A percentile compares a stretch with the other conserved stretches of the same genome.
Evolutionary conservation across 2,113 vertebrate species (phyloP).

Genomic region (Nyctibius bracteatus): DNA sequence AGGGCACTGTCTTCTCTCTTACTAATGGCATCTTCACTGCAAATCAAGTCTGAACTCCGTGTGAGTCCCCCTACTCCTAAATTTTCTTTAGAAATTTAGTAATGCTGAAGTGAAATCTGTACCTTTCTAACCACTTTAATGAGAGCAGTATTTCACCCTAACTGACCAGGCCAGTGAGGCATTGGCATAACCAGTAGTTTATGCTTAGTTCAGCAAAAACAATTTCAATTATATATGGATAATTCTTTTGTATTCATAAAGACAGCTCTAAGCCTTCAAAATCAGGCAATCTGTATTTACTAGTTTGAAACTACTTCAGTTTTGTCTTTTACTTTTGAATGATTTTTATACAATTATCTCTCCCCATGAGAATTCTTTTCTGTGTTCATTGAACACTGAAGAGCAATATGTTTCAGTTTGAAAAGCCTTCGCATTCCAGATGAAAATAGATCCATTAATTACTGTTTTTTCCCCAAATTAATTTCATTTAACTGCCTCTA

Average conservation of each 20-base stretch:
- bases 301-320: background rate
- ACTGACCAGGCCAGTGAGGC: background rate
- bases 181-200: background rate
- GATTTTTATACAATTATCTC: background rate
- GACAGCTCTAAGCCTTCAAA: background rate
- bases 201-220: background rate
- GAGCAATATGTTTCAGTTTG: background rate
- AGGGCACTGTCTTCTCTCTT: background rate
- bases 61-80: background rate
- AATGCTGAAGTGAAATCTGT: background rate
- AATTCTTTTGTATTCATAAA: background rate
- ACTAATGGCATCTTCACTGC: background rate
- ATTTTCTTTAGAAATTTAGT: background rate
- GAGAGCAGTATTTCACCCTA: background rate
- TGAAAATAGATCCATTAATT: background rate
- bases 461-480: background rate
- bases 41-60: background rate
- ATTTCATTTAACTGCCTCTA: background rate
- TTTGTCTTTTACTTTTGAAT: conserved; percentile 12
- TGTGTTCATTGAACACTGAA: background rate
- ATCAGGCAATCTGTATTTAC: conserved; percentile 10
- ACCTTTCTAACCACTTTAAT: background rate
- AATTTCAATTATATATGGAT: background rate
- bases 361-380: background rate
- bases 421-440: background rate